Conservation (phyloP, 2,888 invertebrate species). For the Spodoptera picta region DNA sequence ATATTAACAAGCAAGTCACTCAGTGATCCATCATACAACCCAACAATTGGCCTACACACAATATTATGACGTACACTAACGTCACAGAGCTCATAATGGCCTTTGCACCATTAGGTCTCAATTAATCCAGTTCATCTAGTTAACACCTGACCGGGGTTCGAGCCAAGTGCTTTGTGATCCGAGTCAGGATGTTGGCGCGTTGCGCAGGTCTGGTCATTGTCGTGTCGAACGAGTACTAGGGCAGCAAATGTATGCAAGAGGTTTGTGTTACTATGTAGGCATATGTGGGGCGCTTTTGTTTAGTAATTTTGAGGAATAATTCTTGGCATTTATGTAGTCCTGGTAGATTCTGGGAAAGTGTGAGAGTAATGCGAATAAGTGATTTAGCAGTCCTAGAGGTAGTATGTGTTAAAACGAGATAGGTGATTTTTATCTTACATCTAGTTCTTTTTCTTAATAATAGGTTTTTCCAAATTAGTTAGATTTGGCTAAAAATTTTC, state of each 20-base stretch:
- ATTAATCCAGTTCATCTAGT: constrained; percentile 32
- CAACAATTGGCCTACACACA: background rate
- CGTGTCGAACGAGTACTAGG: background rate
- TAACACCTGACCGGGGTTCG: constrained; percentile 29
- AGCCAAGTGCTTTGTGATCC: constrained; percentile 32
- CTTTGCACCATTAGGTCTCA: constrained; percentile 17
- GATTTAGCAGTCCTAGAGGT: no score
- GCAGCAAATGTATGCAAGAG: background rate
- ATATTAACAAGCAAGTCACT: background rate
- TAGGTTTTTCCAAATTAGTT: no score
- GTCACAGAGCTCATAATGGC: constrained; percentile 10
- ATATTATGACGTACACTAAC: constrained; percentile 4
- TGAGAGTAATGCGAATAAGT: no score
- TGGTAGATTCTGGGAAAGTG: no score
- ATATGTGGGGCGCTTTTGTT: no score
- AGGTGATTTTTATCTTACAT: no score
- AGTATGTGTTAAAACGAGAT: no score
- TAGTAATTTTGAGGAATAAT: no score
- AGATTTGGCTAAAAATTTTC: no score
- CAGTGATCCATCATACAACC: background rate
- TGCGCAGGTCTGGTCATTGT: constrained; percentile 26
- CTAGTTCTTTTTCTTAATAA: no score
- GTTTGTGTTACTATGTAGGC: no score
- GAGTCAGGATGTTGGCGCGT: constrained; percentile 23
- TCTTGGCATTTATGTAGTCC: no score